Conservation (phyloP, 92 coral and sea anemone species). For the Desmophyllum pertusum region DNA sequence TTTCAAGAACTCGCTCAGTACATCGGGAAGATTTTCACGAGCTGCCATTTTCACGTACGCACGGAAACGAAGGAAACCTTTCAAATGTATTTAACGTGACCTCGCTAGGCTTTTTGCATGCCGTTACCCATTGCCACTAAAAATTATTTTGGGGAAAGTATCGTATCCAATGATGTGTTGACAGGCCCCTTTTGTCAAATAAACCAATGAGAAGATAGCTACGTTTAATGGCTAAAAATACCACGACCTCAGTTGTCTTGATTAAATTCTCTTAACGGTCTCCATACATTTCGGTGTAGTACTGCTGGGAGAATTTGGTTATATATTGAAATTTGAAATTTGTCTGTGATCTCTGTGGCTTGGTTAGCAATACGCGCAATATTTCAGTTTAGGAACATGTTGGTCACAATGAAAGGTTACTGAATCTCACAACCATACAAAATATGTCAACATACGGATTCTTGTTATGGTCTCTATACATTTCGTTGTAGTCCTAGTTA, state of each 20-base stretch:
- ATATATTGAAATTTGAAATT: no score
- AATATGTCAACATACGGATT: no score
- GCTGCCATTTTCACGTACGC: conserved; percentile 30
- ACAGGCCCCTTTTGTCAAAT: not conserved
- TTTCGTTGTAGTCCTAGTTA: not conserved
- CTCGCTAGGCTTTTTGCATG: conserved; percentile 20
- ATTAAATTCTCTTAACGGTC: not conserved
- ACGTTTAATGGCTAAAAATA: not conserved
- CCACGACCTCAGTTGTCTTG: not conserved
- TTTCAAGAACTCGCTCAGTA: conserved; percentile 48
- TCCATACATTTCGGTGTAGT: no score
- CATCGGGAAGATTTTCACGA: conserved; percentile 49
- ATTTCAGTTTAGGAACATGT: no score
- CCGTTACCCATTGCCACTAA: not conserved
- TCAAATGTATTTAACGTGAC: not conserved
- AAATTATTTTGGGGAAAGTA: conserved; percentile 15
- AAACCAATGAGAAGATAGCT: not conserved
- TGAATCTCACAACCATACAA: no score
- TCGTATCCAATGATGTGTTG: conserved; percentile 6
- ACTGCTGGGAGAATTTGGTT: no score
- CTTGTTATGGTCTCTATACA: not conserved
- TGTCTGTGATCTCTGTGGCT: no score
- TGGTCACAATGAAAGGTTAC: no score
- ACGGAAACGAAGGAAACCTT: not conserved
- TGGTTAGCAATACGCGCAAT: no score